Evolutionary conservation across 2,113 vertebrate genomes (phyloP).

Genomic region (Sinocyclocheilus anophthalmus): DNA sequence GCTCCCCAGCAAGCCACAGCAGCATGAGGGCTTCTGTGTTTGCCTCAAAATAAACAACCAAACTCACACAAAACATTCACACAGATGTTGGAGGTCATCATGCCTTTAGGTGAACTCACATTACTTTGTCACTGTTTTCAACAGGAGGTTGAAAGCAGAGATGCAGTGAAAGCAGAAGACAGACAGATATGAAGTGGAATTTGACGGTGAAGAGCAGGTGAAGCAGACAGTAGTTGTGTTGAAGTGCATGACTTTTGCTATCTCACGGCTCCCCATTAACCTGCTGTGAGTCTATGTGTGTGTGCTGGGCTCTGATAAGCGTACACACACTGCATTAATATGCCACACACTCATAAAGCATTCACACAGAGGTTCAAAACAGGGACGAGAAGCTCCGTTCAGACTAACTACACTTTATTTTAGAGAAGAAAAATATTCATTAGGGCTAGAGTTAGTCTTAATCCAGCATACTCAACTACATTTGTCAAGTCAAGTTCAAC

Average conservation of each 20-base stretch:
- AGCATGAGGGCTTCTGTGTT: constrained; percentile 6
- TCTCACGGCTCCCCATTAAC: background rate
- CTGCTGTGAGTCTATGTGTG: constrained; percentile 31
- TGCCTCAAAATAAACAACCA: background rate
- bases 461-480: no score
- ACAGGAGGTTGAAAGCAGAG: no score
- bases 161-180: constrained; percentile 17
- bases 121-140: background rate
- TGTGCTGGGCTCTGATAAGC: constrained; percentile 42
- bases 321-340: constrained; percentile 44
- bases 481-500: no score
- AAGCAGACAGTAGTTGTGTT: constrained; percentile 29
- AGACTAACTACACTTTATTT: background rate
- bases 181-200: constrained; percentile 41
- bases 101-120: background rate
- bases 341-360: constrained; percentile 39
- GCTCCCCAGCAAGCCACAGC: constrained; percentile 3
- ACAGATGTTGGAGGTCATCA: constrained; percentile 1
- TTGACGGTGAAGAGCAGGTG: constrained; percentile 42
- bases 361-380: constrained; percentile 25
- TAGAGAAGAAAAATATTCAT: background rate
- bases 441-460: background rate
- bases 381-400: background rate
- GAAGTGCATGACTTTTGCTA: constrained; percentile 48
- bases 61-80: background rate